Base-by-base conservation (phyloP, 2,113 vertebrate genomes). In the Capreolus pygargus region DNA sequence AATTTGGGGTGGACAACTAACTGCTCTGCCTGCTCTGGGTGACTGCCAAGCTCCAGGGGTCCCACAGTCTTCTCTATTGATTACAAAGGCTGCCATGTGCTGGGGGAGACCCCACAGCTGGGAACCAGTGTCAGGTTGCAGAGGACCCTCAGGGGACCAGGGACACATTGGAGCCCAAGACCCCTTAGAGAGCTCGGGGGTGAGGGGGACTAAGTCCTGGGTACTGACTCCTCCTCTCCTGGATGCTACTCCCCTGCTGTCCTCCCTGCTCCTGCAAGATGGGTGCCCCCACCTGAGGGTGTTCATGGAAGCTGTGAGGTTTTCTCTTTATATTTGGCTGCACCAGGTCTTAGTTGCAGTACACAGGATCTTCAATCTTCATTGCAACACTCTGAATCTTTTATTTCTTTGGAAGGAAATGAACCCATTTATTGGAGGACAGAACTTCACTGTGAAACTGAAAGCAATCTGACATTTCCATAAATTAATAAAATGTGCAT, bases 11-110 rank as follows among this genome's bases (percentile, higher is more conserved):
- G 87, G 97, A 98, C 86, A 99, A 98, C 94, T 99, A 99, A 98
- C 94, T 99, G 98, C 90, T 98, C 98, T 89, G 96, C 98, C 97
- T 99, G 98, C 94, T 98, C 97, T 98, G 98, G 98, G 97, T 99
- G 64, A 92, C 9, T 1, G 2, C 83, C 0, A 50, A 89, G 6
- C 67, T 6, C 0, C 95, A 94, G 0, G 95, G 98, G 0, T 30
- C 67, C 86, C 0, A 0, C 57, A 0, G 10, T 97, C 58, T 98
- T 99, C 98, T 98, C 98, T 1, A 97, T 97, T 0, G 98, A 97
- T 33, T 99, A 98, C 8, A 94, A 92, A 43, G 98, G 98, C 39
- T 99, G 98, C 85, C 98, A 98, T 0, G 97, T 98, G 55, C 92
- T 98, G 86, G 13, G 15, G 4, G 33, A 4, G 28, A 9, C 7